Evolutionary conservation across 2,888 invertebrate species (phyloP).

Genomic region (Cenopis cana): DNA sequence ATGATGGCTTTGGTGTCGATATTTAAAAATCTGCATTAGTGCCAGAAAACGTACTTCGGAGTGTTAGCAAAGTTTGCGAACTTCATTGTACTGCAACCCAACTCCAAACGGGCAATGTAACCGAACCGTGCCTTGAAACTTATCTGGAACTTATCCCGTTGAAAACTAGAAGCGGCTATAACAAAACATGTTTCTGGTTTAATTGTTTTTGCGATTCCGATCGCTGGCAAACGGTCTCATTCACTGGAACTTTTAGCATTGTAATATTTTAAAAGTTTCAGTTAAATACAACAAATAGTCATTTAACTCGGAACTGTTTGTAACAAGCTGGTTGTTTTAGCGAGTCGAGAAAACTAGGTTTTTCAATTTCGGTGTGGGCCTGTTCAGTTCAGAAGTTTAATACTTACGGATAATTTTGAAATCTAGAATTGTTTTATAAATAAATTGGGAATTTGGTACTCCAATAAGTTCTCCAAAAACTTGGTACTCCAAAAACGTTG

Average conservation of each 20-base stretch:
- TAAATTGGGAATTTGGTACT: background rate
- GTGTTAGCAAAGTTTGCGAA: constrained; percentile 19
- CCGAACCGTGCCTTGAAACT: constrained; percentile 23
- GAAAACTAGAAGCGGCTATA: constrained; percentile 41
- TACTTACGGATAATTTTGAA: too few species aligned
- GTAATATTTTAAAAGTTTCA: constrained; percentile 46
- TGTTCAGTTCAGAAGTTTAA: too few species aligned
- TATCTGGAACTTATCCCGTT: constrained; percentile 30
- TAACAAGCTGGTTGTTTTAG: background rate
- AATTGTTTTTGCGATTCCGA: constrained; percentile 54
- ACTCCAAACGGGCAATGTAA: constrained; percentile 24
- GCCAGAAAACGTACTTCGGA: background rate
- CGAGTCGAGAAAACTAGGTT: constrained; percentile 2
- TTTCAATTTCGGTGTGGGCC: background rate
- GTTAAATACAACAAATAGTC: constrained; percentile 8
- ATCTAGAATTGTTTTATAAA: background rate
- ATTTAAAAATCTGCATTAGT: background rate
- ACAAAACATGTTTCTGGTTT: constrained; percentile 45
- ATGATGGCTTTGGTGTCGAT: too few species aligned
- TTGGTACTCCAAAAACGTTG: too few species aligned
- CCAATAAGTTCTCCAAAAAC: too few species aligned
- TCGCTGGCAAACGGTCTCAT: constrained; percentile 64
- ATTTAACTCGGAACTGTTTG: constrained; percentile 20
- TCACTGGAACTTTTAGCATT: constrained; percentile 64
- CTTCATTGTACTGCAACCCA: constrained; percentile 6